Conservation (phyloP, 2,888 invertebrate genomes). For the Cynaeus angustus region DNA sequence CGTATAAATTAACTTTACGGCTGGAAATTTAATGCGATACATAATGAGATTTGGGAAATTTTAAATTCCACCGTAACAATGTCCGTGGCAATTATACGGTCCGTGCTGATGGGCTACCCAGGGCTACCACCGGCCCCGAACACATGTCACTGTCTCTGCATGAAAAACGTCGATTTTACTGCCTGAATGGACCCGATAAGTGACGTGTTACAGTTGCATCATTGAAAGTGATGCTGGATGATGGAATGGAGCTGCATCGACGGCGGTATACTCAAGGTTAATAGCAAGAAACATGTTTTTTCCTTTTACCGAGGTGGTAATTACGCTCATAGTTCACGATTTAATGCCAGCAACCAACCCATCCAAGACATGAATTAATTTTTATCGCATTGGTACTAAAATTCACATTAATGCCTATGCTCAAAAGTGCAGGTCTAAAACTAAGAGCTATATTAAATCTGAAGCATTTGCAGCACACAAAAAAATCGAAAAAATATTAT, state of each 20-base stretch:
- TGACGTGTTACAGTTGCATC: conserved; percentile 16
- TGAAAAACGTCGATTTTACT: conserved; percentile 25
- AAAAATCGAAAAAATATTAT: no score
- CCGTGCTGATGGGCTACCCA: conserved; percentile 42
- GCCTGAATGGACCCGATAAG: conserved; percentile 20
- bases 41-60: conserved; percentile 68
- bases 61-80: conserved; percentile 65
- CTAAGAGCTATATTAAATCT: no score
- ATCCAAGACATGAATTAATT: no score
- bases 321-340: no score
- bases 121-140: conserved; percentile 35
- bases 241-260: neutral
- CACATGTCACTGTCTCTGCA: conserved; percentile 37
- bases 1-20: conserved; percentile 69
- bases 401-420: no score
- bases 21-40: conserved; percentile 67
- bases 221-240: conserved; percentile 11
- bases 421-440: no score
- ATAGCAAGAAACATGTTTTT: neutral
- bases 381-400: no score
- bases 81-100: conserved; percentile 58
- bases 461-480: no score
- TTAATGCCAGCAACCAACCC: no score
- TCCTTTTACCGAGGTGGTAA: no score
- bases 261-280: neutral